A percentile compares a stretch with the other conserved stretches of the same genome.
Evolutionary conservation across 2,113 vertebrate genomes (phyloP).

Genomic region (Mandrillus leucophaeus): DNA sequence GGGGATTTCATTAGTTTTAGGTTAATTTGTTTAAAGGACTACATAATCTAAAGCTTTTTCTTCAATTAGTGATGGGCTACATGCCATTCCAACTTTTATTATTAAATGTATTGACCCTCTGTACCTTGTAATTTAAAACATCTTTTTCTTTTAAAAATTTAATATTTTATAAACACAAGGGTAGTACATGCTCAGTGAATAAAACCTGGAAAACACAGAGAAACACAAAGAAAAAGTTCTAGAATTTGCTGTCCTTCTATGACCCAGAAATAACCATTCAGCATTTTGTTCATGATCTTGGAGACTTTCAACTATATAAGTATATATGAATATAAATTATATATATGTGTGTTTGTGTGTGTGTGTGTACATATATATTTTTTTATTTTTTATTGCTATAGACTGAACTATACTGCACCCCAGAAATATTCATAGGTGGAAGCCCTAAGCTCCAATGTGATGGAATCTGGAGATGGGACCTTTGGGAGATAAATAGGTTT

Average conservation of each 20-base stretch:
- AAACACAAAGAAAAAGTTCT: not conserved
- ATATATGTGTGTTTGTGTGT: too few relatives aligned
- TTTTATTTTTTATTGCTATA: not conserved
- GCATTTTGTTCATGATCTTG: not conserved
- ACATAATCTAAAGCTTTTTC: not conserved
- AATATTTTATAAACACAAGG: not conserved
- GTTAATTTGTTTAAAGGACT: not conserved
- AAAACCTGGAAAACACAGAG: not conserved
- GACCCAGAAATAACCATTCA: not conserved
- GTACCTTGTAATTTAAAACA: not conserved
- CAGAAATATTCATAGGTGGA: not conserved
- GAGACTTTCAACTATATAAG: not conserved
- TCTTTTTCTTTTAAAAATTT: not conserved
- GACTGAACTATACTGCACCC: not conserved
- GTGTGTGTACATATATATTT: too few relatives aligned
- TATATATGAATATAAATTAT: not conserved
- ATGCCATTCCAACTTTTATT: not conserved
- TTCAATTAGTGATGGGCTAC: not conserved
- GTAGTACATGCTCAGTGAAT: not conserved
- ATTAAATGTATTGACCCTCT: not conserved
- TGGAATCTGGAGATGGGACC: not conserved
- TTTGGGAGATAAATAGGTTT: not conserved
- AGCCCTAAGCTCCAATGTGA: too few relatives aligned
- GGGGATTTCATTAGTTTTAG: not conserved
- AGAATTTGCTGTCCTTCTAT: not conserved